These are phyloP conservation scores for Betta splendens DNA, from an alignment of 2,797 vertebrate species.

Conservation along the genomic window DNA sequence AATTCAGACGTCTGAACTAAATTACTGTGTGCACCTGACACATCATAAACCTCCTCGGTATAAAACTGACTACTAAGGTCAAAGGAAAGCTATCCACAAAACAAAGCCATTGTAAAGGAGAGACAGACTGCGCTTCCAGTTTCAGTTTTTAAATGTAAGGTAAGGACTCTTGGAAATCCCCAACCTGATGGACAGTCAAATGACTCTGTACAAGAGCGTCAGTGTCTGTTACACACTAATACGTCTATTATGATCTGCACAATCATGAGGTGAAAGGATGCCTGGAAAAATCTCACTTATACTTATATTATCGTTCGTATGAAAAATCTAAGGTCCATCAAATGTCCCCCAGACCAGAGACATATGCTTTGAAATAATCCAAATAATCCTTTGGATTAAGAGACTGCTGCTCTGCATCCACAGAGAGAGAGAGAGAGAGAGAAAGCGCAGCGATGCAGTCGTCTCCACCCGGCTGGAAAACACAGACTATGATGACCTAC, in stretches of 20 bases:
- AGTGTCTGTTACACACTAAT: conserved; percentile 13
- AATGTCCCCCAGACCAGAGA: conserved; percentile 51
- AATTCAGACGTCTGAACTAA: conserved; percentile 15
- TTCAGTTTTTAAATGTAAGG: conserved; percentile 59
- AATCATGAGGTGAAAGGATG: not conserved
- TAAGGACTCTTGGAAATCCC: conserved; percentile 62
- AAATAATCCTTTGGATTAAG: conserved; percentile 68
- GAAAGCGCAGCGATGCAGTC: conserved; percentile 48
- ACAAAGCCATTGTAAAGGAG: conserved; percentile 31
- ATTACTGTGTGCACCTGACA: not conserved
- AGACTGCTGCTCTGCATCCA: conserved; percentile 31
- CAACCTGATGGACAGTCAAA: conserved; percentile 56
- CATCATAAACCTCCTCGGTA: not conserved
- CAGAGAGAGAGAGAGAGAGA: conserved; percentile 30
- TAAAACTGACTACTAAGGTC: not conserved
- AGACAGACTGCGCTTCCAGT: conserved; percentile 37
- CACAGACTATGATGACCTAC: conserved; percentile 76
- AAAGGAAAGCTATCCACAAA: not conserved
- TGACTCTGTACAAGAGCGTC: conserved; percentile 45
- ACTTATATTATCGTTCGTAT: too few relatives aligned
- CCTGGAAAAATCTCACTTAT: too few relatives aligned
- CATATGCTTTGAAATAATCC: conserved; percentile 63
- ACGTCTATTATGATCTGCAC: not conserved
- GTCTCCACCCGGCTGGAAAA: conserved; percentile 72
- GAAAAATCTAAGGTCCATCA: conserved; percentile 7